Percentiles rank a stretch among this genome's conserved stretches.
These are phyloP conservation scores for Elgaria multicarinata DNA, from an alignment of 2,113 vertebrate genomes.

Conservation along the genomic window DNA sequence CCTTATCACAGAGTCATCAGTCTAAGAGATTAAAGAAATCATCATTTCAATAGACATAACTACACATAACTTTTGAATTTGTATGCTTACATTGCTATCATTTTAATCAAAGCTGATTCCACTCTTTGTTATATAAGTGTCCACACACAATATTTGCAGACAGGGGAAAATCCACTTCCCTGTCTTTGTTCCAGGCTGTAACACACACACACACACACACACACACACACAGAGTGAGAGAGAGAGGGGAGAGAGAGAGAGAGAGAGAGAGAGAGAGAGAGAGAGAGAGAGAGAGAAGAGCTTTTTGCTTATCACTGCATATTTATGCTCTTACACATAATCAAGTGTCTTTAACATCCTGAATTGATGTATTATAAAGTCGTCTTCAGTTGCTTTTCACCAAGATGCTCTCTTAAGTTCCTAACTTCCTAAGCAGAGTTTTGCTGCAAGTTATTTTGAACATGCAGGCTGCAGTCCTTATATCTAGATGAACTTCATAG, in stretches of 20 bases:
- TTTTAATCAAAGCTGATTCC: not conserved
- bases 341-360: constrained; percentile 46
- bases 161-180: constrained; percentile 27
- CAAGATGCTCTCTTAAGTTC: constrained; percentile 53
- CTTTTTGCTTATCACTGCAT: constrained; percentile 1
- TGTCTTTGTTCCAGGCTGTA: constrained; percentile 40
- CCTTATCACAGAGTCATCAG: not conserved
- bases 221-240: too few relatives aligned
- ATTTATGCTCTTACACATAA: not conserved
- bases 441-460: constrained; percentile 20
- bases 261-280: too few relatives aligned
- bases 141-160: constrained; percentile 26
- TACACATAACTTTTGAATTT: not conserved
- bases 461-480: not conserved
- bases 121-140: not conserved
- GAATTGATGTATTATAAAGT: constrained; percentile 60
- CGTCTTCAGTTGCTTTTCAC: constrained; percentile 51
- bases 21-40: not conserved
- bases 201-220: too few relatives aligned
- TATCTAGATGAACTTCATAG: not conserved
- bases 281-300: constrained; percentile 2
- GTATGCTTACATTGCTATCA: not conserved
- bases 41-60: not conserved
- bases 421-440: constrained; percentile 40
- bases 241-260: too few relatives aligned